Percentiles rank a stretch among this genome's conserved stretches.
These are phyloP conservation scores for Monochamus alternatus DNA, from an alignment of 2,888 invertebrate species.

Conservation along the genomic window DNA sequence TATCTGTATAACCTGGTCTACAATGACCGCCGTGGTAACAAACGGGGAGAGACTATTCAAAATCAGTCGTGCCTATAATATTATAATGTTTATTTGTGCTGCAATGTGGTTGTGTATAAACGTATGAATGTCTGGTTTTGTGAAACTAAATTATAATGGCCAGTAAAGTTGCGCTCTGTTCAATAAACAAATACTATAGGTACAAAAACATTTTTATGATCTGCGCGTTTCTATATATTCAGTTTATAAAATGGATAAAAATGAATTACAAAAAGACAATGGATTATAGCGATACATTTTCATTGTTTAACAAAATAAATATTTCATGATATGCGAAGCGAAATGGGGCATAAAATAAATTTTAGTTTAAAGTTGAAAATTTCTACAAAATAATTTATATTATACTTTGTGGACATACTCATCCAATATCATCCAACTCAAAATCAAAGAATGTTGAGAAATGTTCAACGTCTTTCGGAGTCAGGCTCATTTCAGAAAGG, in stretches of 20 bases:
- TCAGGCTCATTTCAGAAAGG: no score
- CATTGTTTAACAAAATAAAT: not conserved
- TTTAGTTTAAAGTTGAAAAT: no score
- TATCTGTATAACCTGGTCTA: not conserved
- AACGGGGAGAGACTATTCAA: slow-evolving; percentile 19
- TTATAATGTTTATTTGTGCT: slow-evolving; percentile 35
- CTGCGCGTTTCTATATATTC: not conserved
- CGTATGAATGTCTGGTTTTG: slow-evolving; percentile 34
- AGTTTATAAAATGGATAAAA: not conserved
- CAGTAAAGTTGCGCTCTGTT: slow-evolving; percentile 2
- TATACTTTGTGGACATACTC: no score
- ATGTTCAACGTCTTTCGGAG: no score
- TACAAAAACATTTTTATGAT: not conserved
- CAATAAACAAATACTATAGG: slow-evolving; percentile 1
- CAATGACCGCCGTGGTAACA: slow-evolving; percentile 7
- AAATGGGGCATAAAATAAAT: no score
- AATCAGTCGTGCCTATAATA: slow-evolving; percentile 32
- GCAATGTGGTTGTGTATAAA: slow-evolving; percentile 34
- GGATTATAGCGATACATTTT: not conserved
- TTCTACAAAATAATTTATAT: no score
- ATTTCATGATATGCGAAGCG: no score
- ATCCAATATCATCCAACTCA: no score
- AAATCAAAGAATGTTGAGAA: no score
- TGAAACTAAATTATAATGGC: slow-evolving; percentile 30
- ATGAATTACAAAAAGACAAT: not conserved